A percentile compares a stretch with the other conserved stretches of the same genome.
Conservation (phyloP, 2,113 vertebrate species). For the Paramormyrops kingsleyae region DNA sequence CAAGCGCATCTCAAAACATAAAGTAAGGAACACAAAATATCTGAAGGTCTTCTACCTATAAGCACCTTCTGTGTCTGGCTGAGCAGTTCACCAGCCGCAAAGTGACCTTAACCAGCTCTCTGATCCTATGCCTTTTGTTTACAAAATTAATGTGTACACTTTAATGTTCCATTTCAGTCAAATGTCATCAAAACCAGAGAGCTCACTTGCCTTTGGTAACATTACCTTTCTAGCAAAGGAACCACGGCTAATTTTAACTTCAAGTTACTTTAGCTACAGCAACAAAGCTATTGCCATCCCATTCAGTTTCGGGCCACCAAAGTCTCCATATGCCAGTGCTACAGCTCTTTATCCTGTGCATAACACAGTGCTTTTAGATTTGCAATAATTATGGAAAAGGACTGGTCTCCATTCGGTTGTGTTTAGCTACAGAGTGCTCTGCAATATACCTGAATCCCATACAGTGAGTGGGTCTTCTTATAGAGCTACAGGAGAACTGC, state of each 20-base stretch:
- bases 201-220: neutral
- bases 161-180: neutral
- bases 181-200: neutral
- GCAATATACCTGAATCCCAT: neutral
- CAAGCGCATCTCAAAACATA: neutral
- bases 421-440: neutral
- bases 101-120: neutral
- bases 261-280: neutral
- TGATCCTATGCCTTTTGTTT: neutral
- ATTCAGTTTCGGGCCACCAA: neutral
- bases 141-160: neutral
- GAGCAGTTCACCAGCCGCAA: neutral
- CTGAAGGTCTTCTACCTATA: neutral
- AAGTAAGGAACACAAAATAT: neutral
- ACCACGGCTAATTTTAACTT: neutral
- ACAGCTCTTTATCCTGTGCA: neutral
- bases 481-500: neutral
- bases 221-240: neutral
- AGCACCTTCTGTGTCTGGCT: neutral
- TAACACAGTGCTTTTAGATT: neutral
- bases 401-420: neutral
- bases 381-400: neutral
- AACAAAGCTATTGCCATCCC: neutral
- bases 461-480: neutral
- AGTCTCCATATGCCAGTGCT: neutral